These are phyloP conservation scores for Choreutis nemorana DNA, from an alignment of 2,888 invertebrate species.

Conservation along the genomic window DNA sequence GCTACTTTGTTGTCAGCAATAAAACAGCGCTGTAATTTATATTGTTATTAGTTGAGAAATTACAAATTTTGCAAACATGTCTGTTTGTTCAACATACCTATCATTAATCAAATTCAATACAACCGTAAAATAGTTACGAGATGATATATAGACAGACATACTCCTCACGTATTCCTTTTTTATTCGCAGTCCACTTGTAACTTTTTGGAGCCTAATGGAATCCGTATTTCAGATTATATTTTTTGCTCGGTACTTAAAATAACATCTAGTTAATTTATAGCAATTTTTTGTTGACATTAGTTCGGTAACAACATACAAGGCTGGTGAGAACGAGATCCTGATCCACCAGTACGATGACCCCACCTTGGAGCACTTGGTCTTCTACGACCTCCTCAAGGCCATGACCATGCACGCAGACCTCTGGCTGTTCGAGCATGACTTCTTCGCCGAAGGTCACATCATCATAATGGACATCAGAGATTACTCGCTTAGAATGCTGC, in stretches of 20 bases:
- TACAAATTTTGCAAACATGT: too few species aligned
- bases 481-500: conserved; percentile 28
- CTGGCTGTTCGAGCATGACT: conserved; percentile 25
- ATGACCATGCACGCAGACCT: conserved; percentile 32
- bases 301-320: conserved; percentile 21
- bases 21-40: too few species aligned
- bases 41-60: too few species aligned
- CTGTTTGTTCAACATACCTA: too few species aligned
- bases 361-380: conserved; percentile 29
- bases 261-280: not conserved
- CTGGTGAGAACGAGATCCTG: conserved; percentile 30
- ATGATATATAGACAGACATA: too few species aligned
- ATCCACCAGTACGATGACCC: conserved; percentile 35
- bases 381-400: conserved; percentile 34
- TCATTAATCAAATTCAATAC: too few species aligned
- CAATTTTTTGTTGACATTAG: conserved; percentile 16
- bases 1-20: too few species aligned
- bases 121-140: too few species aligned
- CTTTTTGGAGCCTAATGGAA: too few species aligned
- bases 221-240: too few species aligned
- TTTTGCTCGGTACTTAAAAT: too few species aligned
- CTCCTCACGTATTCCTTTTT: too few species aligned
- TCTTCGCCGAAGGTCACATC: conserved; percentile 35
- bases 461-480: conserved; percentile 37
- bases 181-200: not conserved